Evolutionary conservation across 2,797 vertebrate species (phyloP).

Genomic region (Pangasius mekongensis): DNA sequence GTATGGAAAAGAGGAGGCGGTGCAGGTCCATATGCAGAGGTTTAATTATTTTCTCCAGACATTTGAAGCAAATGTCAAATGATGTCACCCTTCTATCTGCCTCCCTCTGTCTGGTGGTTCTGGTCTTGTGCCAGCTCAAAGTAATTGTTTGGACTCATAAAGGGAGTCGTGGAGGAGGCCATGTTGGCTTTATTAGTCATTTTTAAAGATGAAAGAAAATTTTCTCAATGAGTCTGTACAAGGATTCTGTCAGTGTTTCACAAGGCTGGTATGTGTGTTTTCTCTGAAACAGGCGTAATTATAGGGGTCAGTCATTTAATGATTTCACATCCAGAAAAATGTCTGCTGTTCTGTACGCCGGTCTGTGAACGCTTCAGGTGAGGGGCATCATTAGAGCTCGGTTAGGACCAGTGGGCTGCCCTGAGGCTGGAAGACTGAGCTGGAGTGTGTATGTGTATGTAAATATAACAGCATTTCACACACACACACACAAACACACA

Average conservation of each 20-base stretch:
- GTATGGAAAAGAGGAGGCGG: conserved; percentile 27
- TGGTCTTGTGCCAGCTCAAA: conserved; percentile 42
- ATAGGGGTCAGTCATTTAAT: conserved; percentile 9
- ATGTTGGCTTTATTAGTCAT: conserved; percentile 46
- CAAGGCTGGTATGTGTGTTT: background rate
- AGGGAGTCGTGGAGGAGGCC: conserved; percentile 42
- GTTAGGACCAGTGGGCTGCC: conserved; percentile 32
- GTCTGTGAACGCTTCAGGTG: conserved; percentile 24
- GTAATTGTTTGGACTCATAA: conserved; percentile 49
- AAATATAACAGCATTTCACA: conserved; percentile 28
- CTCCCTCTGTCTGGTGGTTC: conserved; percentile 48
- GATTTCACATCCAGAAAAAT: conserved; percentile 29
- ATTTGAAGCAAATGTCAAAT: conserved; percentile 64
- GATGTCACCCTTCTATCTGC: conserved; percentile 57
- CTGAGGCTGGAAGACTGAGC: conserved; percentile 27
- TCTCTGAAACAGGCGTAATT: background rate
- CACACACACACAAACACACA: background rate
- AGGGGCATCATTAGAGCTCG: conserved; percentile 34
- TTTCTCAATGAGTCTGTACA: conserved; percentile 5
- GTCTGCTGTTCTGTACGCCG: background rate
- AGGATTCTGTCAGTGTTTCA: conserved; percentile 24
- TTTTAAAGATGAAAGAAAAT: conserved; percentile 36
- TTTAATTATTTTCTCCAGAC: conserved; percentile 50
- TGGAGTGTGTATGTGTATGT: conserved; percentile 23
- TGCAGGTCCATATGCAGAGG: conserved; percentile 42